A percentile compares a stretch with the other conserved stretches of the same genome.
Conservation (phyloP, 2,797 vertebrate genomes). For the Leucoraja ocellata region DNA sequence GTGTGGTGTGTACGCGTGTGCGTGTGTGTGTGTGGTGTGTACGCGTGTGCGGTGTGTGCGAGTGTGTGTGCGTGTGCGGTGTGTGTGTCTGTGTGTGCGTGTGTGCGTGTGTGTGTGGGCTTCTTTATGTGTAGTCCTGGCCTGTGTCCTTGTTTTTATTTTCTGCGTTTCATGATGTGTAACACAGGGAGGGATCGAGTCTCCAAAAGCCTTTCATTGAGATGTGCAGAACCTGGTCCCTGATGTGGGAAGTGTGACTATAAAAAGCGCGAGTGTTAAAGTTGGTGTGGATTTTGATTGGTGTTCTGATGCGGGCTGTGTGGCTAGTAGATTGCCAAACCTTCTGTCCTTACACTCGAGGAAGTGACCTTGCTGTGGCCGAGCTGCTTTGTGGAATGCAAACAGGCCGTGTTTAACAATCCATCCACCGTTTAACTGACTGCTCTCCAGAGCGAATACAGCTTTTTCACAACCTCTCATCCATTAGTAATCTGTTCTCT, state of each 20-base stretch:
- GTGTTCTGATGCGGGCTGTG: neutral
- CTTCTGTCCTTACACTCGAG: neutral
- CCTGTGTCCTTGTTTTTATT: neutral
- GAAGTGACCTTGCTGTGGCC: neutral
- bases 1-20: no score
- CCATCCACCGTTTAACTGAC: neutral
- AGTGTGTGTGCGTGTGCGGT: no score
- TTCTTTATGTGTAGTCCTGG: neutral
- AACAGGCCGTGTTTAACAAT: neutral
- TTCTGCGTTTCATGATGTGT: neutral
- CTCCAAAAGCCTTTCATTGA: neutral
- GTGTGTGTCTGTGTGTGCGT: neutral
- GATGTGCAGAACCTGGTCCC: neutral
- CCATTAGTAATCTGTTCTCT: neutral
- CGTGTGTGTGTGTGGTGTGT: no score
- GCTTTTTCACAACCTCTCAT: neutral
- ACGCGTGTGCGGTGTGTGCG: no score
- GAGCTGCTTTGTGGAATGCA: conserved; percentile 14
- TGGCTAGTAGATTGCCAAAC: neutral
- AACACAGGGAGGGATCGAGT: neutral
- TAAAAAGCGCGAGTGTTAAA: neutral
- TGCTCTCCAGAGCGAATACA: neutral
- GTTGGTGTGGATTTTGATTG: neutral
- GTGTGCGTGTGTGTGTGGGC: neutral
- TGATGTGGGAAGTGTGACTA: neutral